phyloP scores from a whole-genome alignment of 2,888 invertebrate genomes.

The Eupeodes latifasciatus region DNA sequence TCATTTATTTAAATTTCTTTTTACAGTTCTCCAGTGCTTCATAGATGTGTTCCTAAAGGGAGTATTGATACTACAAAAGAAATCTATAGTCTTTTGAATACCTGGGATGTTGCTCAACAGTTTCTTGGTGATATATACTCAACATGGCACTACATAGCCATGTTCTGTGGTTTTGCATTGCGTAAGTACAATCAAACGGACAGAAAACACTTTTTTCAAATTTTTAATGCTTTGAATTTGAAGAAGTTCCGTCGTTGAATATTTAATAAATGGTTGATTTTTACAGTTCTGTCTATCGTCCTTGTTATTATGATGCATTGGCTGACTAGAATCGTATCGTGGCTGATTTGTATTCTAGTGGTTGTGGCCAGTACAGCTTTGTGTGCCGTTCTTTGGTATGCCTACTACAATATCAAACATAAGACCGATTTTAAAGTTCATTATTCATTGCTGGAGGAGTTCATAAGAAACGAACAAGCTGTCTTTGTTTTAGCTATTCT shows the following conservation, averaged over 20 bases:
- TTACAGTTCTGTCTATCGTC: constrained; percentile 91
- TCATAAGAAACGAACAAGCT: constrained; percentile 93
- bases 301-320: constrained; percentile 94
- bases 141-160: constrained; percentile 94
- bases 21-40: constrained; percentile 90
- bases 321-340: constrained; percentile 92
- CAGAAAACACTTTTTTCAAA: too few species aligned
- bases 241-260: too few species aligned
- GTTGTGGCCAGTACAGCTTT: constrained; percentile 90
- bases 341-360: constrained; percentile 93
- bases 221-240: too few species aligned
- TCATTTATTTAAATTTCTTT: too few species aligned
- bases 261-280: too few species aligned
- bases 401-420: constrained; percentile 90
- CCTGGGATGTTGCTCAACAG: constrained; percentile 95
- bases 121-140: constrained; percentile 94
- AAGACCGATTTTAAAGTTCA: constrained; percentile 79
- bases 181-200: constrained; percentile 85
- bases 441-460: constrained; percentile 88
- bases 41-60: constrained; percentile 93
- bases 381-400: constrained; percentile 94
- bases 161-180: constrained; percentile 91
- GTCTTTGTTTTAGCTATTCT: constrained; percentile 93
- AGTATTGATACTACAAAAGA: constrained; percentile 88
- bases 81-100: constrained; percentile 92